Evolutionary conservation across 1,140 invertebrate species (phyloP).

Genomic region (Zaprionus davidi): DNA sequence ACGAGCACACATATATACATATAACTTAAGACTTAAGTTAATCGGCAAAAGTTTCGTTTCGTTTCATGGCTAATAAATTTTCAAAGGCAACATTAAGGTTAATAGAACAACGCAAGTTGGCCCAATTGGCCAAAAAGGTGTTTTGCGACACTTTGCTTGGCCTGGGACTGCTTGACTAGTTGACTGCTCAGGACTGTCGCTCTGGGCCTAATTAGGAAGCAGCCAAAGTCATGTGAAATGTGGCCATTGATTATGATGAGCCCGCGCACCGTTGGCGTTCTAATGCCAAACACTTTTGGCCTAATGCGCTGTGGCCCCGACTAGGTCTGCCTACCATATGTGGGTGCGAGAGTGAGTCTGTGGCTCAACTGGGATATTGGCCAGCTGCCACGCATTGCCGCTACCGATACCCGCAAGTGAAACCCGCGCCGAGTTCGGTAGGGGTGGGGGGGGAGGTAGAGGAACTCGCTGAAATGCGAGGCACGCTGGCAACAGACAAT

Average conservation of each 20-base stretch:
- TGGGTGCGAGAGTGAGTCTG: neutral
- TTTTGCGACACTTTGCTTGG: neutral
- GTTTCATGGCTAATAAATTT: conserved; percentile 31
- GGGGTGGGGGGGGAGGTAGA: conserved; percentile 13
- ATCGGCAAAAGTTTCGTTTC: conserved; percentile 28
- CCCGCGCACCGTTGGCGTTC: conserved; percentile 25
- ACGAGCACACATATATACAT: neutral
- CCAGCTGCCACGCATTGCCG: conserved; percentile 27
- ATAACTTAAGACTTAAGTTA: conserved; percentile 1
- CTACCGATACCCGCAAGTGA: too few relatives aligned
- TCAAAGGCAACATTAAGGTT: conserved; percentile 31
- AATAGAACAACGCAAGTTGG: conserved; percentile 33
- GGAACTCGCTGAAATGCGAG: conserved; percentile 14
- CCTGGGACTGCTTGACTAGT: neutral
- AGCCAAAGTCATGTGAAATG: conserved; percentile 34
- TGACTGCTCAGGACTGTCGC: neutral
- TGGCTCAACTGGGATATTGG: conserved; percentile 10
- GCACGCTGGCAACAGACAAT: conserved; percentile 31
- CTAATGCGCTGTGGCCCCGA: conserved; percentile 24
- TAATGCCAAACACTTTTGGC: conserved; percentile 46
- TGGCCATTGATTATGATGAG: conserved; percentile 51
- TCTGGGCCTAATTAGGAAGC: conserved; percentile 32
- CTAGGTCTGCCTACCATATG: neutral
- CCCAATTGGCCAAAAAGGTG: conserved; percentile 18
- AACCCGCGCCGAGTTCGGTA: too few relatives aligned